Evolutionary conservation across 2,888 invertebrate genomes (phyloP), one percentile per base, ranked within the genome.

Genomic region (Atrina japonica): DNA sequence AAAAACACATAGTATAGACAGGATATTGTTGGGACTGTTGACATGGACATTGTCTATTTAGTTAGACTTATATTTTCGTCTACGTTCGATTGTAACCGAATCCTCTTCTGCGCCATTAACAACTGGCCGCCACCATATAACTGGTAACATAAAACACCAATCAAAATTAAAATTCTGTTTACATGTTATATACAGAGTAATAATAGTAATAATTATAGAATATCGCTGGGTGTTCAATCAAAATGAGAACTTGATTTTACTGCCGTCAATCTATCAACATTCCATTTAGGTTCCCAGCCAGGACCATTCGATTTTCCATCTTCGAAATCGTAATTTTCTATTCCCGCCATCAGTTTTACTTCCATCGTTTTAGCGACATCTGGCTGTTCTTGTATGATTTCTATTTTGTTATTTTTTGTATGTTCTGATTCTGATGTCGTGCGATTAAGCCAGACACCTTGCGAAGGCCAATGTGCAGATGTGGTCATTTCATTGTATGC

Each of bases 381-480:
- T 14, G 82, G 82, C 30, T 45, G 58, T 52, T 70, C 45, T 21
- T 65, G 52, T 16, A 70, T 50, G 30, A 65, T 65, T 59, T 70
- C 70, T 6, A 70, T 49, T 1, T 52, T 35, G 5, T 50, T 40
- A n/a, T 65, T 14, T 45, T 70, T 64, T 18, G 65, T 65, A 29
- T 25, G 16, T 18, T 47, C 45, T 21, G 43, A 40, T n/a, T 65
- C 58, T 3, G 49, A 30, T 11, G 70, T 70, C 16, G 49, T 40
- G 5, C 50, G 49, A 16, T 64, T 64, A 5, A 70, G 52, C 58
- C 64, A 60, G 0, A 84, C 76, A 0, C 77, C 86, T 56, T 82
- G 75, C 2, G 83, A 83, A 3, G 88, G 81, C 87, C 87, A 87
- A 50, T 87, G 88, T 9, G 80, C 76, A 1, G 86, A 83, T 65